Evolutionary conservation across 2,797 vertebrate genomes (phyloP), one percentile per base, ranked within the genome.

Genomic region (Pseudochromis fuscus): DNA sequence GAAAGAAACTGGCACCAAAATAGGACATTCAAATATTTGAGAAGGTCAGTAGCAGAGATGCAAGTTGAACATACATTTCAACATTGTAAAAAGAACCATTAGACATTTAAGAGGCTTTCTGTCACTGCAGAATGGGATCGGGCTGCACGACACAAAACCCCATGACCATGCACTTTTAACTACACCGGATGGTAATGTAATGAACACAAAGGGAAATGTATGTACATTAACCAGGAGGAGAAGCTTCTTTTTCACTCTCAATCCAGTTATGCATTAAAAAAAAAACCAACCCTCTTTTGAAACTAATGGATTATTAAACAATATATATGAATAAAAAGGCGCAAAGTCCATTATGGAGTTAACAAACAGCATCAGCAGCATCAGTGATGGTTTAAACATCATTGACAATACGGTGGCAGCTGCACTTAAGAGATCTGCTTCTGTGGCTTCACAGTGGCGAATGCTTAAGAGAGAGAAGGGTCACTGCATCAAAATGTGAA

Each of bases 21-120:
- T 82, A 83, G 71, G 76, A 80, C 77, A 89, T 88, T 90, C 74
- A 78, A 91, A 93, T 93, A 89, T 89, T 92, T 83, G 75, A 85
- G 66, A 85, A 82, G 80, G 83, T 93, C 75, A 89, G 78, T 65
- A 51, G 72, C 83, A 88, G 82, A 80, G 80, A 89, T 87, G 87
- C 81, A 79, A 83, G 83, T 59, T 63, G 75, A 58, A 86, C 83
- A 76, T 82, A 81, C 67, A 81, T 81, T 88, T 86, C 69, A 79
- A 85, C 71, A 81, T 18, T 37, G 30, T 70, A 81, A 75, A 87
- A 55, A 83, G 72, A 86, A 71, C 40, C 82, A 83, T 88, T 74
- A 84, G 79, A 80, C 65, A 85, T 80, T 83, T 38, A 83, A 77
- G 65, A 88, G 63, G 73, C 50, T 65, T 77, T 85, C 48, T 68